A percentile compares a stretch with the other conserved stretches of the same genome.
Evolutionary conservation across 2,888 invertebrate genomes (phyloP).

Genomic region (Eledone cirrhosa): DNA sequence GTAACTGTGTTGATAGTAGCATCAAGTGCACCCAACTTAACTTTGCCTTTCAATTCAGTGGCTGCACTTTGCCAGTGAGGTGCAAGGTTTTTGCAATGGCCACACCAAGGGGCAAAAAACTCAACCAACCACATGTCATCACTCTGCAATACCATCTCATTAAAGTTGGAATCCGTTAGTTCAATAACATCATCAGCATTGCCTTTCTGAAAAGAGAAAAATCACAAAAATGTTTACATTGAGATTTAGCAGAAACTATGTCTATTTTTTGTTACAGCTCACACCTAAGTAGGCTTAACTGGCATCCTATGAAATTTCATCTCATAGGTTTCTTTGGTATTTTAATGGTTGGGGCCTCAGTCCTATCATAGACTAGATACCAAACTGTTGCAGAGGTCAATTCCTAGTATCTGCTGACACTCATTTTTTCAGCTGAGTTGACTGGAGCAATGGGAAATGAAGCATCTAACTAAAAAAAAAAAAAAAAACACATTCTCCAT

Average conservation of each 20-base stretch:
- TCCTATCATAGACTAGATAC: too few species aligned
- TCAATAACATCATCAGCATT: slow-evolving; percentile 76
- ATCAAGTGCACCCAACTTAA: slow-evolving; percentile 93
- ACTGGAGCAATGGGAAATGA: too few species aligned
- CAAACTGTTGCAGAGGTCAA: too few species aligned
- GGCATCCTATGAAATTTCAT: too few species aligned
- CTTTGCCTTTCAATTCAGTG: slow-evolving; percentile 90
- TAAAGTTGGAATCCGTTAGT: slow-evolving; percentile 95
- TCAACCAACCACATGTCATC: slow-evolving; percentile 98
- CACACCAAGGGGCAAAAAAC: slow-evolving; percentile 90
- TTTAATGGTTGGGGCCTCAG: too few species aligned
- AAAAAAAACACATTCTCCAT: too few species aligned
- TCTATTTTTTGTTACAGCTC: too few species aligned
- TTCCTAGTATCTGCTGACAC: too few species aligned
- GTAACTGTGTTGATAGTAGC: slow-evolving; percentile 88
- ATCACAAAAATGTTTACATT: neutral
- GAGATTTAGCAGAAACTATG: neutral
- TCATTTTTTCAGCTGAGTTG: too few species aligned
- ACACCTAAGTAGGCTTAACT: too few species aligned
- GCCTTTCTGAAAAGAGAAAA: neutral
- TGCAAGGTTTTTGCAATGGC: slow-evolving; percentile 82
- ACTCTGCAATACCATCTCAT: slow-evolving; percentile 87
- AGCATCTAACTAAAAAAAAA: too few species aligned
- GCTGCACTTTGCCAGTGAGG: slow-evolving; percentile 98
- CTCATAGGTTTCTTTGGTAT: too few species aligned